Evolutionary conservation across 2,113 vertebrate species (phyloP), one percentile per base, ranked within the genome.

Genomic region (Cyphomyrus plagiostoma): DNA sequence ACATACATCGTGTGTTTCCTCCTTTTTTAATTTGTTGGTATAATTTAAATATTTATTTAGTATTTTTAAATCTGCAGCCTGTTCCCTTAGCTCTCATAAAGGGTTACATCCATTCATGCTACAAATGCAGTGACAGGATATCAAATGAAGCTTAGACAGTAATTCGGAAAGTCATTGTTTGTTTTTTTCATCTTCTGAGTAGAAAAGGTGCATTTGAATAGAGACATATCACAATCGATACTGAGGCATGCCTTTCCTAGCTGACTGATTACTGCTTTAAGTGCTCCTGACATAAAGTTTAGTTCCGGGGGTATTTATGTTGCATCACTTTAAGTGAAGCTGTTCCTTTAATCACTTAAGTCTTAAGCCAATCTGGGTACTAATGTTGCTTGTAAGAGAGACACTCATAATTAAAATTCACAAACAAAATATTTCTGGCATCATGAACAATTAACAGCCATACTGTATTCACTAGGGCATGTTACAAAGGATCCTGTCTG

Each of bases 321-420:
- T 82, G 74, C 30, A 74, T n/a, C 48, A 39, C 17, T 84, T 88
- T n/a, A 49, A 56, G 74, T 83, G 35, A 82, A 83, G 35, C 26
- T 45, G 42, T 52, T 58, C 26, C n/a, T 62, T 89, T 58, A 87
- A 87, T 89, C 83, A 48, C 56, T 45, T 17, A 23, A 66, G 58
- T n/a, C 46, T 45, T 26, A 23, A 66, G 58, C 45, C 58, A 82
- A 19, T 86, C 45, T 30, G 7, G 23, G 39, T 21, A 50, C 83
- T 89, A 87, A 89, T 89, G 58, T 50, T 49, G 10, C 19, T 86
- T 62, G 83, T 74, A 89, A 87, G 58, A 89, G 84, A 45, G 89
- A 42, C 89, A 86, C 8, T 74, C 46, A 26, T 87, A 70, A 89
- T 74, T 45, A 62, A 89, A 39, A 86, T 80, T 39, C 50, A 52